Percentiles rank a stretch among this genome's conserved stretches.
phyloP scores from a whole-genome alignment of 2,888 invertebrate genomes.

The Nephrotoma guestfalica region DNA sequence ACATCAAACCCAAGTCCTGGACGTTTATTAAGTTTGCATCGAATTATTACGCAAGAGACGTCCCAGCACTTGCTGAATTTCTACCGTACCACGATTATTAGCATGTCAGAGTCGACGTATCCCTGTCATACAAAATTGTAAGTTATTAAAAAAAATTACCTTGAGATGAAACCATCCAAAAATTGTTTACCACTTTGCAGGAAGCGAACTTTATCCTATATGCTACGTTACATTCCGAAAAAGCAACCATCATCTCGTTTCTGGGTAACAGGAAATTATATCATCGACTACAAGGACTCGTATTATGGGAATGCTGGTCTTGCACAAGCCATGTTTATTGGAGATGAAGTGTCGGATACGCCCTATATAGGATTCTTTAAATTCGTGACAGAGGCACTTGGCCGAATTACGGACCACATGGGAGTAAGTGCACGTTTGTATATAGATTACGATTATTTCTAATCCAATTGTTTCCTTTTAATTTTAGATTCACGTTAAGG shows the following conservation, averaged over 20 bases:
- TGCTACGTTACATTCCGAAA: constrained; percentile 44
- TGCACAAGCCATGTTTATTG: constrained; percentile 45
- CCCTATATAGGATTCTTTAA: constrained; percentile 46
- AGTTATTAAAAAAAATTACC: constrained; percentile 22
- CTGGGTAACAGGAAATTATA: constrained; percentile 57
- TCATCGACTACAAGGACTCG: constrained; percentile 52
- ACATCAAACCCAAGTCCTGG: constrained; percentile 48
- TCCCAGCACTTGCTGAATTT: constrained; percentile 51
- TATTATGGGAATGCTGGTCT: constrained; percentile 43
- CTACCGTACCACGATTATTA: constrained; percentile 55
- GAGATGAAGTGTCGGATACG: constrained; percentile 47
- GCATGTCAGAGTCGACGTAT: constrained; percentile 48
- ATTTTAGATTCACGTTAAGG: constrained; percentile 44
- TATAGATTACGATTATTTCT: not conserved
- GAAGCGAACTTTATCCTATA: constrained; percentile 46
- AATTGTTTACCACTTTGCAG: constrained; percentile 26
- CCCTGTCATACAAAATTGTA: constrained; percentile 52
- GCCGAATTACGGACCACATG: constrained; percentile 41
- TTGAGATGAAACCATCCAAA: no score
- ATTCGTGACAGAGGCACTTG: constrained; percentile 40
- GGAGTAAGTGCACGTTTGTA: constrained; percentile 23
- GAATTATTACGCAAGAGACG: constrained; percentile 46
- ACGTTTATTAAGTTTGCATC: constrained; percentile 51
- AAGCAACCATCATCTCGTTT: constrained; percentile 39
- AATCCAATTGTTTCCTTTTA: not conserved